phyloP scores from a whole-genome alignment of 2,888 invertebrate genomes.

The Hermaeophaga mercurialis region DNA sequence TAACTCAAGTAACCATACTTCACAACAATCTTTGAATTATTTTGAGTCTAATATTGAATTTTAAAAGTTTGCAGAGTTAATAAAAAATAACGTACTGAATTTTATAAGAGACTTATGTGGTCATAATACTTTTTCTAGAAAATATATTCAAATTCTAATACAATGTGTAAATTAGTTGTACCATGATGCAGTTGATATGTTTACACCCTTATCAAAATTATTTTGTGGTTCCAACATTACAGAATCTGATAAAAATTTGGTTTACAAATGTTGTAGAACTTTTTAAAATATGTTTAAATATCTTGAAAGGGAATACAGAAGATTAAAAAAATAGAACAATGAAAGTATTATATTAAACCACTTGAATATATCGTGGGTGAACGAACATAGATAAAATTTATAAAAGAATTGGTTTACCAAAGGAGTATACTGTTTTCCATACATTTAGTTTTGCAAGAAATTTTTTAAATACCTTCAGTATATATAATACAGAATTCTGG shows the following conservation, averaged over 20 bases:
- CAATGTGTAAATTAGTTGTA: neutral
- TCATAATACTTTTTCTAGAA: neutral
- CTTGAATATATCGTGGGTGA: slow-evolving; percentile 7
- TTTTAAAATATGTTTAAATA: slow-evolving; percentile 3
- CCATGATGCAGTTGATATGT: neutral
- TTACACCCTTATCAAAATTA: neutral
- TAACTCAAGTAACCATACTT: neutral
- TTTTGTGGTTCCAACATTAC: neutral
- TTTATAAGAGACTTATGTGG: slow-evolving; percentile 3
- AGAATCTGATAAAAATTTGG: slow-evolving; percentile 1
- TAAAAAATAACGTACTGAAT: neutral
- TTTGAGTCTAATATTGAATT: neutral
- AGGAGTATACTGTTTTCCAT: neutral
- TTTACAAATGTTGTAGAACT: neutral
- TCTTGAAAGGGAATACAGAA: slow-evolving; percentile 4
- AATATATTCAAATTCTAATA: slow-evolving; percentile 6
- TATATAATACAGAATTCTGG: slow-evolving; percentile 18
- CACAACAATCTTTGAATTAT: neutral
- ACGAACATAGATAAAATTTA: slow-evolving; percentile 2
- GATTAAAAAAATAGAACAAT: slow-evolving; percentile 4
- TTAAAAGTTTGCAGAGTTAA: neutral
- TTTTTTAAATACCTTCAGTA: neutral
- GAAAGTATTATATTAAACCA: slow-evolving; percentile 1
- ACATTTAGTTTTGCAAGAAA: neutral
- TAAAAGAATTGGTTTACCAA: slow-evolving; percentile 2